A percentile compares a stretch with the other conserved stretches of the same genome.
phyloP scores from a whole-genome alignment of 2,888 invertebrate genomes.

The Spodoptera exigua region DNA sequence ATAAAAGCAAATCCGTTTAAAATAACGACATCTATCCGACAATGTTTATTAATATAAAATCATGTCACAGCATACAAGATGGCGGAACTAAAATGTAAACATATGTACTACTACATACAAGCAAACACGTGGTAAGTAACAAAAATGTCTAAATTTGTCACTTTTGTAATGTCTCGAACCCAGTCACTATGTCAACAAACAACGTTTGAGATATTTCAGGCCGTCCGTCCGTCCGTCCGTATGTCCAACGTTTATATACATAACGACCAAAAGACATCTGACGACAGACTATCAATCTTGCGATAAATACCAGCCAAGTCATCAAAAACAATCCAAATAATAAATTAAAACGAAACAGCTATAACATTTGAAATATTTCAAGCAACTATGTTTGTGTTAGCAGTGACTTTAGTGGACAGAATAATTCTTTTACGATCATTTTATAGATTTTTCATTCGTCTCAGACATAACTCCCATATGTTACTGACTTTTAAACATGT shows the following conservation, averaged over 20 bases:
- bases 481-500: constrained; percentile 73
- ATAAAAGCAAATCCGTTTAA: constrained; percentile 8
- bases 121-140: constrained; percentile 66
- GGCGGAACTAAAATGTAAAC: constrained; percentile 52
- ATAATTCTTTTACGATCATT: constrained; percentile 77
- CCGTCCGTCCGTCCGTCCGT: constrained; percentile 65
- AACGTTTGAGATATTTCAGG: constrained; percentile 81
- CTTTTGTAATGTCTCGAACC: constrained; percentile 73
- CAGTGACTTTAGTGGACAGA: constrained; percentile 82
- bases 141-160: constrained; percentile 70
- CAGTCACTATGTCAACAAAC: constrained; percentile 80
- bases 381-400: constrained; percentile 65
- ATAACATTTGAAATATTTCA: constrained; percentile 40
- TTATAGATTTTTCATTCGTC: constrained; percentile 84
- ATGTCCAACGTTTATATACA: constrained; percentile 64
- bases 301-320: constrained; percentile 81
- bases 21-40: constrained; percentile 21
- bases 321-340: constrained; percentile 61
- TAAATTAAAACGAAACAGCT: constrained; percentile 53
- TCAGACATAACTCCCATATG: constrained; percentile 61
- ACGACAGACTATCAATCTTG: constrained; percentile 86
- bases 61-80: constrained; percentile 45
- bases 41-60: constrained; percentile 20
- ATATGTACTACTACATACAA: constrained; percentile 56
- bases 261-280: constrained; percentile 84